Evolutionary conservation across 2,888 invertebrate genomes (phyloP), one percentile per base, ranked within the genome.

Genomic region (Eupithecia subumbrata): DNA sequence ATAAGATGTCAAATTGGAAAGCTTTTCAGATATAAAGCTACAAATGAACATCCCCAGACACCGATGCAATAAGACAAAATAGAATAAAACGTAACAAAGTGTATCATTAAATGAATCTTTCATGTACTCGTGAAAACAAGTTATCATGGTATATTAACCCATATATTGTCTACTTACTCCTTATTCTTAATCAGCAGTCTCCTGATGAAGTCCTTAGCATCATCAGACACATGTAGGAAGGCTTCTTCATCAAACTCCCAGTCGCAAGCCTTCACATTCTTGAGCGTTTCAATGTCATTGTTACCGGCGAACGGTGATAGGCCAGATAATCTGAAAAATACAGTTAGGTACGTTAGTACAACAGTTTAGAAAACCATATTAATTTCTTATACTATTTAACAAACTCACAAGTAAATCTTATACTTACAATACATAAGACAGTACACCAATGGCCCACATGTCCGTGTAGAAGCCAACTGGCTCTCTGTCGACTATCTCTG

Each of bases 391-490:
- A 1, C 16, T 48, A 48, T 48, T 48, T 7, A 18, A 48, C 18
- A 48, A 5, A 3, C 0, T 18, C n/a, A 2, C 2, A 48, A 8
- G n/a, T 48, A 8, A 3, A 48, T 48, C 8, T 48, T 48, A 12
- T 86, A 97, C 98, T 97, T 95, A 98, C 97, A 99, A 95, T 63
- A 99, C 99, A 89, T 99, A 99, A 22, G 98, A 97, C n/a, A 99
- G 96, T 2, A 99, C 99, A 86, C 99, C 99, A 48, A 99, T 97
- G 52, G 99, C 99, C 99, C 99, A 99, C 99, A 99, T 99, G 90
- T 99, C 99, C 0, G 99, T 99, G 95, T 99, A 99, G 96, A 99
- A 99, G 74, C 99, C 99, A 78, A 99, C 99, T 0, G 99, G 98
- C 91, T 99, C 99, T 22, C 99, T 96, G 87, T 99, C 99, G 0